phyloP scores from a whole-genome alignment of 2,797 vertebrate species.

The Siniperca scherzeri region DNA sequence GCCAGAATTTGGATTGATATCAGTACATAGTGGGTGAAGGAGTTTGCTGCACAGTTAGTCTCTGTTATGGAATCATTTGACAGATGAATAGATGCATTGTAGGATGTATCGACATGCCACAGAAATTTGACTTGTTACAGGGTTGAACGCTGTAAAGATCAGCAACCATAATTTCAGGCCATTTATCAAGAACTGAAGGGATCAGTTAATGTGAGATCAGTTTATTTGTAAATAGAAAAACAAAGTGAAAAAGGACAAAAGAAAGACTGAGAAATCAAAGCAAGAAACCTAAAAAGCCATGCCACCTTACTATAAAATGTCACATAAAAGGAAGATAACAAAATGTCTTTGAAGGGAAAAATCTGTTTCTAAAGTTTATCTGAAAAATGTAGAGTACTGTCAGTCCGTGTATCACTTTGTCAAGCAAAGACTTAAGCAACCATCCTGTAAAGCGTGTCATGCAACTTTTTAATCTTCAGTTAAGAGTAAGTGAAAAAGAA shows the following conservation, averaged over 20 bases:
- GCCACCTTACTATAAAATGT: not conserved
- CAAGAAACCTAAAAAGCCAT: not conserved
- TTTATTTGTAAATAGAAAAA: slow-evolving; percentile 6
- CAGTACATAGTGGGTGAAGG: slow-evolving; percentile 25
- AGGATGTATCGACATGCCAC: slow-evolving; percentile 22
- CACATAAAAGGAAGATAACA: not conserved
- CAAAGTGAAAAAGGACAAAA: not conserved
- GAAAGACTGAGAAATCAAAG: not conserved
- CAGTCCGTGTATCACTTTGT: not conserved
- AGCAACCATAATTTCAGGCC: not conserved
- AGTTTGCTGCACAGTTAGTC: slow-evolving; percentile 14
- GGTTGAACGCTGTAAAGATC: slow-evolving; percentile 4
- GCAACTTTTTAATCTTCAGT: not conserved
- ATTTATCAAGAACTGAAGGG: slow-evolving; percentile 7
- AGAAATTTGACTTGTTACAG: slow-evolving; percentile 18
- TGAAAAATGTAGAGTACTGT: not conserved
- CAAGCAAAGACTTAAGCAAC: not conserved
- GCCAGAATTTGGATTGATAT: slow-evolving; percentile 52
- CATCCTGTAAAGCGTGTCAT: not conserved
- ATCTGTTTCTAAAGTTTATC: slow-evolving; percentile 15
- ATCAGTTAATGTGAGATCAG: not conserved
- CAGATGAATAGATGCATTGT: slow-evolving; percentile 37
- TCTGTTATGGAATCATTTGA: slow-evolving; percentile 25
- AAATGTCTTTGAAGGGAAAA: slow-evolving; percentile 10
- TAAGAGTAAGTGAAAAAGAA: not conserved